phyloP scores from a whole-genome alignment of 1,140 invertebrate genomes.

The Philopotamus ludificatus region DNA sequence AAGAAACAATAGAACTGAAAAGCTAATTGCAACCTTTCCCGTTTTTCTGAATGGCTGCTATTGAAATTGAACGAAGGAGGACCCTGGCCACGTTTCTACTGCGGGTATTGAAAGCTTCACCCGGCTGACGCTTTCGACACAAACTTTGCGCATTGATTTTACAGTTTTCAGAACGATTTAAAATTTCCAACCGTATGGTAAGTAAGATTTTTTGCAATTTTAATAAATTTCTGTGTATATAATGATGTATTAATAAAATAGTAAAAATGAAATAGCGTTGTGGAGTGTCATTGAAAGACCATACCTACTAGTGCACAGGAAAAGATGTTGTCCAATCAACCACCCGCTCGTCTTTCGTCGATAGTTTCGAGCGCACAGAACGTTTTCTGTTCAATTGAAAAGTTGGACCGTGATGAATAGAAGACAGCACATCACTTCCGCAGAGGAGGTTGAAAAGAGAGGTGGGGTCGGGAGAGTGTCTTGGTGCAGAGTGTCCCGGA shows the following conservation, averaged over 20 bases:
- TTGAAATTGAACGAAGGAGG: conserved; percentile 27
- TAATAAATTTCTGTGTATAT: too few species aligned
- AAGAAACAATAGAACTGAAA: conserved; percentile 28
- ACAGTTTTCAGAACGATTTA: too few species aligned
- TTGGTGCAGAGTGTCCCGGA: conserved; percentile 1
- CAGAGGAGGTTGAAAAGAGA: background rate
- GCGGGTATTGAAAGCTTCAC: conserved; percentile 12
- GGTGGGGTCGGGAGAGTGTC: background rate
- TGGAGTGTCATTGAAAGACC: background rate
- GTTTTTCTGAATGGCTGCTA: conserved; percentile 23
- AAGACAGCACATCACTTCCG: conserved; percentile 7
- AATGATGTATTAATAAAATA: too few species aligned
- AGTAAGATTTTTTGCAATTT: too few species aligned
- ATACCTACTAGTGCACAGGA: background rate
- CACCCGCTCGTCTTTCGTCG: background rate
- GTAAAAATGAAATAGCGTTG: background rate
- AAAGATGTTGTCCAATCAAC: background rate
- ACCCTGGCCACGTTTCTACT: conserved; percentile 3
- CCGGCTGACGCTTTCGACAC: too few species aligned
- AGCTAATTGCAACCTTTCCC: conserved; percentile 35
- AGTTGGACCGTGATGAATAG: conserved; percentile 21
- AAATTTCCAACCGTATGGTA: too few species aligned
- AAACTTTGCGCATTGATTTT: too few species aligned
- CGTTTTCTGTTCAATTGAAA: conserved; percentile 17
- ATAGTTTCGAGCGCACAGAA: background rate